A percentile compares a stretch with the other conserved stretches of the same genome.
These are phyloP conservation scores for Periophthalmus modestus DNA, from an alignment of 2,113 vertebrate genomes.

Conservation along the genomic window DNA sequence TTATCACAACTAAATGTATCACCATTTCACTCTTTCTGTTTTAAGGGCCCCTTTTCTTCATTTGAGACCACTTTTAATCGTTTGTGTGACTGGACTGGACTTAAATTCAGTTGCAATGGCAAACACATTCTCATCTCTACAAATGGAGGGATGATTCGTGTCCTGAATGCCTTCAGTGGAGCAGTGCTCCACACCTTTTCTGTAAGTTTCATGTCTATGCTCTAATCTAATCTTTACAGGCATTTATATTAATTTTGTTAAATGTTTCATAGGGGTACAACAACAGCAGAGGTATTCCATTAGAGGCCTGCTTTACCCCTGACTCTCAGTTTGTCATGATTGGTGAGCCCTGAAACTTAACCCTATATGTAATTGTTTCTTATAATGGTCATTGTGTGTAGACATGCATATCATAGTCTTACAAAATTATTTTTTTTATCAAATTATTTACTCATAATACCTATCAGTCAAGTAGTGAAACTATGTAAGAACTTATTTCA, in stretches of 20 bases:
- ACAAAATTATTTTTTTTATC: too few relatives aligned
- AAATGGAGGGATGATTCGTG: conserved; percentile 89
- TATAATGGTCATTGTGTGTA: too few relatives aligned
- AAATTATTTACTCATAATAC: too few relatives aligned
- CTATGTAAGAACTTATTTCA: too few relatives aligned
- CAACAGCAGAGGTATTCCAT: conserved; percentile 91
- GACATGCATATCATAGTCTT: neutral
- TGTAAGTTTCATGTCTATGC: conserved; percentile 73
- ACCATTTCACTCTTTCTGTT: neutral
- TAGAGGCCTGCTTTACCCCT: conserved; percentile 98
- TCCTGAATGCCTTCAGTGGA: conserved; percentile 94
- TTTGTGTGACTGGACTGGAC: conserved; percentile 93
- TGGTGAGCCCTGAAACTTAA: conserved; percentile 76
- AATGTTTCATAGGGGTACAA: conserved; percentile 86
- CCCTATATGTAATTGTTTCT: neutral
- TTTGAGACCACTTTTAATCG: conserved; percentile 92
- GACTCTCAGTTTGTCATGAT: conserved; percentile 99
- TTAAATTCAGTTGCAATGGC: conserved; percentile 97
- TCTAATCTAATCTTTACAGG: neutral
- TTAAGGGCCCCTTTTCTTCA: conserved; percentile 89
- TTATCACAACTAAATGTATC: neutral
- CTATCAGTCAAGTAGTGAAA: too few relatives aligned
- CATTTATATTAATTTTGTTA: neutral
- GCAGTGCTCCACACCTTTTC: conserved; percentile 91
- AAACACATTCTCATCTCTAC: conserved; percentile 96